A percentile compares a stretch with the other conserved stretches of the same genome.
Evolutionary conservation across 2,888 invertebrate genomes (phyloP).

Genomic region (Pecten maximus): DNA sequence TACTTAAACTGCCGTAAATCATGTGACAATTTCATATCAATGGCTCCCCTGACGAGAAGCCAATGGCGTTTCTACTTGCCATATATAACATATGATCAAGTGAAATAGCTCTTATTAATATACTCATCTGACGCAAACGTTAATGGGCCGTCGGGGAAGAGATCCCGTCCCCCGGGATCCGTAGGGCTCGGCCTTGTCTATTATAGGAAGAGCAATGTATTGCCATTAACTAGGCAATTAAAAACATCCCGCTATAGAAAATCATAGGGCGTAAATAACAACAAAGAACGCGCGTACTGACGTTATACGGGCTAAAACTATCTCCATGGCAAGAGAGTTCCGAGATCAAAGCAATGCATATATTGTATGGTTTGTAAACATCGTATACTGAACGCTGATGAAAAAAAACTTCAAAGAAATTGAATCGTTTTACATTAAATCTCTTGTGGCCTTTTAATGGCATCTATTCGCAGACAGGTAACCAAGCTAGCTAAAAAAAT

Average conservation of each 20-base stretch:
- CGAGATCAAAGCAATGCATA: background rate
- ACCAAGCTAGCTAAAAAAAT: background rate
- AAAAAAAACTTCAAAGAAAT: constrained; percentile 18
- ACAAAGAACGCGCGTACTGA: background rate
- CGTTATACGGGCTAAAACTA: background rate
- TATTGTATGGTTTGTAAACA: background rate
- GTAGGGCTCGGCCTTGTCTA: background rate
- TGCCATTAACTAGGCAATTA: constrained; percentile 8
- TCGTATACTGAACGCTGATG: background rate
- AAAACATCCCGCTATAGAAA: constrained; percentile 24
- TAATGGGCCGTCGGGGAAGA: background rate
- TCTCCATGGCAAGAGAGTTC: constrained; percentile 7
- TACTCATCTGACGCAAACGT: background rate
- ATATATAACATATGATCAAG: background rate
- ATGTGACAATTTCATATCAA: background rate
- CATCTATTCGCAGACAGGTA: background rate
- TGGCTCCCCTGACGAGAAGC: background rate
- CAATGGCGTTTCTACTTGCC: background rate
- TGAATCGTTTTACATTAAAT: background rate
- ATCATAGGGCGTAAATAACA: background rate
- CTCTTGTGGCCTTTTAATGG: background rate
- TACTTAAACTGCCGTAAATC: background rate
- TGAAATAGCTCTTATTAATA: constrained; percentile 7
- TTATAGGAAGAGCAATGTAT: background rate
- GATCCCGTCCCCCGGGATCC: background rate